Conservation (phyloP, 2,797 vertebrate genomes). For the Hapalemur alaotrensis region DNA sequence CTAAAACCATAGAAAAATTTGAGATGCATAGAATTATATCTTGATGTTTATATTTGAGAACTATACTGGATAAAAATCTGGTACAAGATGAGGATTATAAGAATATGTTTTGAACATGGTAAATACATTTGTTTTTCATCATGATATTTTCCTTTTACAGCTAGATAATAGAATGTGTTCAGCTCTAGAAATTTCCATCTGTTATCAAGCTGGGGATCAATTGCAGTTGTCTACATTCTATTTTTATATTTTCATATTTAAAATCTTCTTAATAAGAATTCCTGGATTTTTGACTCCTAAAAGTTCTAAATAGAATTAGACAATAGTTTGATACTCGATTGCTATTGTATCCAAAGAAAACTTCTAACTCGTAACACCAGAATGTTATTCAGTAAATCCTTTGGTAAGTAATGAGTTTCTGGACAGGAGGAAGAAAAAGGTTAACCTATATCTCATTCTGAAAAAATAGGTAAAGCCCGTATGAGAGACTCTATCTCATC, state of each 20-base stretch:
- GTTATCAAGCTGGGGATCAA: neutral
- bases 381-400: neutral
- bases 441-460: neutral
- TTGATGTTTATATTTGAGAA: constrained; percentile 19
- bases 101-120: constrained; percentile 16
- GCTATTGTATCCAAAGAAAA: neutral
- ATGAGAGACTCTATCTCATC: neutral
- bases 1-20: constrained; percentile 3
- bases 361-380: neutral
- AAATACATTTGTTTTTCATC: neutral
- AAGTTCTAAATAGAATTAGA: neutral
- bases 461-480: neutral
- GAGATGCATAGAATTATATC: neutral
- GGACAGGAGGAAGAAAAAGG: neutral
- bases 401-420: neutral
- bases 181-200: neutral
- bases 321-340: neutral
- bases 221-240: neutral
- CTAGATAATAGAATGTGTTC: constrained; percentile 2
- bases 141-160: neutral
- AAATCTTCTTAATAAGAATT: constrained; percentile 35
- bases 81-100: neutral
- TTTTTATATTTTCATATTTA: constrained; percentile 36
- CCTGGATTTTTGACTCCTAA: constrained; percentile 17
- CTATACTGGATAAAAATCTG: neutral